phyloP scores from a whole-genome alignment of 2,888 invertebrate genomes.

The Fabriciana adippe region DNA sequence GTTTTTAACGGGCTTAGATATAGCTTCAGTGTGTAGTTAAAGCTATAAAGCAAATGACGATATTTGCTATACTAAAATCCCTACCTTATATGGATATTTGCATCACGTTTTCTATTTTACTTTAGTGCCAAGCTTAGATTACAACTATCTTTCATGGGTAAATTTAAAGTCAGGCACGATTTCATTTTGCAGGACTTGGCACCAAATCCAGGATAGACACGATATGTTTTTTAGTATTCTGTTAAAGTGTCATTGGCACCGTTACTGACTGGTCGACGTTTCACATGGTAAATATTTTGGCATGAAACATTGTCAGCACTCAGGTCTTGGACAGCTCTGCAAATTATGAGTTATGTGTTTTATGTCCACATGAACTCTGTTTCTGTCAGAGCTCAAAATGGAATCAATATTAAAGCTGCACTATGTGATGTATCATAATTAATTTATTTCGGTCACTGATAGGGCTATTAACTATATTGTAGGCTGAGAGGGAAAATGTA shows the following conservation, averaged over 20 bases:
- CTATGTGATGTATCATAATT: not conserved
- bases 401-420: slow-evolving; percentile 7
- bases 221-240: slow-evolving; percentile 19
- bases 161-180: slow-evolving; percentile 10
- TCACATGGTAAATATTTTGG: slow-evolving; percentile 12
- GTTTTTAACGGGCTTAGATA: slow-evolving; percentile 17
- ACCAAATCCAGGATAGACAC: slow-evolving; percentile 3
- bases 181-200: slow-evolving; percentile 15
- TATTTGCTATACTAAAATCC: slow-evolving; percentile 1
- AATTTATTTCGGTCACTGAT: too few relatives aligned
- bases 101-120: slow-evolving; percentile 13
- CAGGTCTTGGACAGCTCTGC: not conserved
- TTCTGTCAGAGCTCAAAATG: slow-evolving; percentile 8
- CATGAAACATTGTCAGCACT: slow-evolving; percentile 2
- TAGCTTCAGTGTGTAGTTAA: slow-evolving; percentile 8
- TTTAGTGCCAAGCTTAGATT: slow-evolving; percentile 12
- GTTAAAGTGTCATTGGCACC: slow-evolving; percentile 22
- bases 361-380: not conserved
- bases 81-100: not conserved
- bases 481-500: too few relatives aligned
- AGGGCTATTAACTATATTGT: too few relatives aligned
- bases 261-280: slow-evolving; percentile 10
- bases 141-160: not conserved
- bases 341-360: slow-evolving; percentile 13
- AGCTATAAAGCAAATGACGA: not conserved